A percentile compares a stretch with the other conserved stretches of the same genome.
phyloP scores from a whole-genome alignment of 2,888 invertebrate genomes.

The Flexamia atlantica region DNA sequence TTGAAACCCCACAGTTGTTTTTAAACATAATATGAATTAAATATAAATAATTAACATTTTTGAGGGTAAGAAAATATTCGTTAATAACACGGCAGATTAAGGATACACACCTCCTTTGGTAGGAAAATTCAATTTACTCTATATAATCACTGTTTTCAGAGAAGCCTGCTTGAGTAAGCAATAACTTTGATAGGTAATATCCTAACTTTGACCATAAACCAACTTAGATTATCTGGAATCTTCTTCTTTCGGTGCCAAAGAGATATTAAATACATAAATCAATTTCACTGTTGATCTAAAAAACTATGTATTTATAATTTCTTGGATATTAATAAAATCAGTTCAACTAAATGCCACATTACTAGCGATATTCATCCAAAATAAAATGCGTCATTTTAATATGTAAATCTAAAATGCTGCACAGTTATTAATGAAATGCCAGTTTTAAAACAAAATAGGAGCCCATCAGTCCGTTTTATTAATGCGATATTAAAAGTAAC shows the following conservation, averaged over 20 bases:
- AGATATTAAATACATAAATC: background rate
- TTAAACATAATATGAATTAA: background rate
- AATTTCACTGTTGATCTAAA: background rate
- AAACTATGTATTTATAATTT: too few relatives aligned
- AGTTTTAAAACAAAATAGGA: background rate
- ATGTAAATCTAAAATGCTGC: too few relatives aligned
- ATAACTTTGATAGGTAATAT: conserved; percentile 20
- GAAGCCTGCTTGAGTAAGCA: background rate
- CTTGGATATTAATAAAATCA: too few relatives aligned
- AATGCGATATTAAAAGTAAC: background rate
- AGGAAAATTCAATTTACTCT: conserved; percentile 5
- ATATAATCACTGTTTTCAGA: background rate
- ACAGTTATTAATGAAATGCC: background rate
- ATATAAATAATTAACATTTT: background rate
- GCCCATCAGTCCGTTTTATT: background rate
- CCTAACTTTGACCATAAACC: conserved; percentile 16
- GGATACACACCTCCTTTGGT: background rate
- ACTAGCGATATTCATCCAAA: too few relatives aligned
- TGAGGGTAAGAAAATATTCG: too few relatives aligned
- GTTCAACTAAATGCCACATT: too few relatives aligned
- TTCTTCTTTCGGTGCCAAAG: background rate
- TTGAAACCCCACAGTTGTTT: too few relatives aligned
- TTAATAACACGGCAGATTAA: too few relatives aligned
- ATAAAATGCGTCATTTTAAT: too few relatives aligned
- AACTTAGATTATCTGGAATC: conserved; percentile 1